Base-by-base conservation (phyloP, 2,113 vertebrate species). In the Heteronetta atricapilla region DNA sequence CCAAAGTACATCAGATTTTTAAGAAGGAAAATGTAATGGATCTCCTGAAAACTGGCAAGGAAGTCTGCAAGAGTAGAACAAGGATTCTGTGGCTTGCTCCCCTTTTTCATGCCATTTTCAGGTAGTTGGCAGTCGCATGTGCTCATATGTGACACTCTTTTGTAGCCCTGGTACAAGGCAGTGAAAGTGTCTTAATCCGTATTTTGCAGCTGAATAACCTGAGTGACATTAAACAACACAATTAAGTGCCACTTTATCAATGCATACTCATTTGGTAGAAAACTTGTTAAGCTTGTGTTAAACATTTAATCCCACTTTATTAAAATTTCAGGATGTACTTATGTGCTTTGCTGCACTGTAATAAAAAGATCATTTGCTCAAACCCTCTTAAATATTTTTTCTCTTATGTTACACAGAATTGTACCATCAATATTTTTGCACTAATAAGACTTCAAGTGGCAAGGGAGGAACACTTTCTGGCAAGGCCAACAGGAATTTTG, bases 251-350 rank as follows among this genome's bases (percentile, higher is more conserved):
- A 58, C 9, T 16, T 89, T 29, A 92, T 75, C 69, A 28, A 76
- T 4, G 13, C 38, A 76, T 21, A 44, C 31, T 78, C 56, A 21
- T 68, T 72, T 44, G 14, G 40, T 36, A 89, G 53, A 89, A 90
- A 90, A 87, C 13, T 42, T 48, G 46, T 48, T 60, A 60, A 72
- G 21, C 22, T 44, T 12, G 3, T 5, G n/a, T 38, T 86, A 59
- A 93, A 56, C 40, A 53, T 87, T 33, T 82, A 89, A 68, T 66
- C 46, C 17, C 28, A 73, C 40, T 82, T 79, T 44, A 66, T 58
- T 66, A 82, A 90, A 75, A 53, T 46, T 56, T 92, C 81, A 84
- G 74, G 60, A 67, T 5, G 6, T 8, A 58, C 40, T 72, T 18
- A n/a, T 72, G 50, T 33, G n/a, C 50, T 79, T 25, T 55, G 36